A percentile compares a stretch with the other conserved stretches of the same genome.
These are phyloP conservation scores for Astatotilapia flaviijosephi DNA, from an alignment of 2,113 vertebrate genomes.

Conservation along the genomic window DNA sequence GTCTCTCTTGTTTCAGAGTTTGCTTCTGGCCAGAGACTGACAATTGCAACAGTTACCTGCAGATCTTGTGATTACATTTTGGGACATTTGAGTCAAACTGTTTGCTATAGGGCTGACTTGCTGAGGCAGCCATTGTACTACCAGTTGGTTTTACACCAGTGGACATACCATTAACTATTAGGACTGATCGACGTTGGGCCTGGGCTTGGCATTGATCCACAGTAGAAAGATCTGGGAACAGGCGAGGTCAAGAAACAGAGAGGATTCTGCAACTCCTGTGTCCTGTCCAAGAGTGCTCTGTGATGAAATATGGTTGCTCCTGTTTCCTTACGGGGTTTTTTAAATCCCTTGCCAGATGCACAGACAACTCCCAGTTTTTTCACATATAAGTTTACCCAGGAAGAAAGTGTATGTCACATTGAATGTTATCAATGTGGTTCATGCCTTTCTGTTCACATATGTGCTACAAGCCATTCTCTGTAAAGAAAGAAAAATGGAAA, in stretches of 20 bases:
- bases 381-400: background rate
- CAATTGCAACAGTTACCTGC: background rate
- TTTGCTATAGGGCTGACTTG: background rate
- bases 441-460: background rate
- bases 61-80: background rate
- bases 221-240: background rate
- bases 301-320: background rate
- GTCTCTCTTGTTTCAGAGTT: background rate
- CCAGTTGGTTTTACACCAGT: background rate
- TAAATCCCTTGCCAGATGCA: background rate
- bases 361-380: background rate
- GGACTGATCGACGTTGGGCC: background rate
- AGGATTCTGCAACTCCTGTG: background rate
- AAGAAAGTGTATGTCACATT: background rate
- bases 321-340: background rate
- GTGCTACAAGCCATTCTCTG: background rate
- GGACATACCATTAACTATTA: background rate
- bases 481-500: background rate
- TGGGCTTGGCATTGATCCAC: background rate
- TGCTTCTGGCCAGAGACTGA: background rate
- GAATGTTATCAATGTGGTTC: background rate
- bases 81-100: background rate
- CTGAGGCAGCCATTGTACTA: background rate
- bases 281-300: background rate
- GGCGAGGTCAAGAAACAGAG: background rate